These are phyloP conservation scores for Hypercompe scribonia DNA, from an alignment of 2,888 invertebrate species.

Conservation along the genomic window DNA sequence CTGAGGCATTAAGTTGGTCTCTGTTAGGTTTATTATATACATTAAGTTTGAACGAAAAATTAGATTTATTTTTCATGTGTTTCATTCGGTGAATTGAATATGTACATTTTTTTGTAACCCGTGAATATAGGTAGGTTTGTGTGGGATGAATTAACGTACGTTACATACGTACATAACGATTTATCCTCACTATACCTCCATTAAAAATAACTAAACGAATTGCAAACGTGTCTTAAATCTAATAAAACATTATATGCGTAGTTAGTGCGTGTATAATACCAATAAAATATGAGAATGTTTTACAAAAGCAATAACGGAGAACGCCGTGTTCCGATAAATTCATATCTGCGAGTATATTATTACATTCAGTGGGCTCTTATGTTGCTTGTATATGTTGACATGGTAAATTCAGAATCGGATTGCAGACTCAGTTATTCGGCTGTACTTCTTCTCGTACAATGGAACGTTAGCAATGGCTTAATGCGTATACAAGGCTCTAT, in stretches of 20 bases:
- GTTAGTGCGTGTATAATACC: slow-evolving; percentile 30
- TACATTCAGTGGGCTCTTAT: slow-evolving; percentile 26
- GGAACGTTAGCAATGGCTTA: neutral
- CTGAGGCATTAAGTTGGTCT: too few species aligned
- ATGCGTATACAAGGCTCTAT: neutral
- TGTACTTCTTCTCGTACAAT: neutral
- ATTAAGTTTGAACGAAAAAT: too few species aligned
- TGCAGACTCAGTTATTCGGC: slow-evolving; percentile 5
- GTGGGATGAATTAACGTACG: neutral
- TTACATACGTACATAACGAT: neutral
- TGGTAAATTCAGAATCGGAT: neutral
- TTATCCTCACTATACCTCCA: neutral
- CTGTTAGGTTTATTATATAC: too few species aligned
- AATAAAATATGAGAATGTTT: slow-evolving; percentile 50
- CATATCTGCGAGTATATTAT: slow-evolving; percentile 35
- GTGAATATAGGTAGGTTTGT: neutral
- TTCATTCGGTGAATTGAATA: too few species aligned
- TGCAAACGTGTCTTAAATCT: slow-evolving; percentile 15
- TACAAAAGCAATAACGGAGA: slow-evolving; percentile 33
- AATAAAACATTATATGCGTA: slow-evolving; percentile 23
- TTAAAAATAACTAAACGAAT: neutral
- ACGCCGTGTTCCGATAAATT: slow-evolving; percentile 37
- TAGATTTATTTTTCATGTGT: too few species aligned
- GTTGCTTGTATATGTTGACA: neutral
- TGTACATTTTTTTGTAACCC: neutral